Evolutionary conservation across 2,113 vertebrate species (phyloP).

Genomic region (Sceloporus tristichus): DNA sequence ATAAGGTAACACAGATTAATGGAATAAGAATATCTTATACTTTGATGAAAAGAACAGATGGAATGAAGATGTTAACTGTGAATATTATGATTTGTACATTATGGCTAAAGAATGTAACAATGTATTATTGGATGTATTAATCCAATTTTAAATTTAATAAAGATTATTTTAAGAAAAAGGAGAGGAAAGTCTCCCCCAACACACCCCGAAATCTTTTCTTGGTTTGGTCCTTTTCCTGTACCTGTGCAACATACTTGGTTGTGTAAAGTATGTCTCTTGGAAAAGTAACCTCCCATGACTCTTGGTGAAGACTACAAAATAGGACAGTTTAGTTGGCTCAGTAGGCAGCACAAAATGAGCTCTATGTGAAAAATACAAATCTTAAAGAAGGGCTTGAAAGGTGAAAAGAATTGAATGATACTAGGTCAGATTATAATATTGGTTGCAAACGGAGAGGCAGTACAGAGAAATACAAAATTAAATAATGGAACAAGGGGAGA

Average conservation of each 20-base stretch:
- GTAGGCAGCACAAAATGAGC: slow-evolving; percentile 16
- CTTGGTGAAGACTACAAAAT: slow-evolving; percentile 31
- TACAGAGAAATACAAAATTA: background rate
- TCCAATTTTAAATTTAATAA: too few relatives aligned
- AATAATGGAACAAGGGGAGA: slow-evolving; percentile 16
- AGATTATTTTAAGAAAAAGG: too few relatives aligned
- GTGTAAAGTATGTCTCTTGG: background rate
- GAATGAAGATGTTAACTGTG: too few relatives aligned
- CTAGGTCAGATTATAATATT: background rate
- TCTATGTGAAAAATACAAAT: background rate
- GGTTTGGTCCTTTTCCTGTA: background rate
- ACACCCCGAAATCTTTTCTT: background rate
- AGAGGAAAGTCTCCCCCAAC: too few relatives aligned
- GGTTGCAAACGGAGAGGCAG: background rate
- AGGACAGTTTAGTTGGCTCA: background rate
- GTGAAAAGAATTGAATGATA: slow-evolving; percentile 13
- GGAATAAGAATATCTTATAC: too few relatives aligned
- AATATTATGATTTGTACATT: too few relatives aligned
- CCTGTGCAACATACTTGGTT: slow-evolving; percentile 19
- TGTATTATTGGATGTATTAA: too few relatives aligned
- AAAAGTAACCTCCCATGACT: background rate
- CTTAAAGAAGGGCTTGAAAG: background rate
- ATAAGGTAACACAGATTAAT: too few relatives aligned
- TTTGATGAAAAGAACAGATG: too few relatives aligned
- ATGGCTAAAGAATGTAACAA: too few relatives aligned